A percentile compares a stretch with the other conserved stretches of the same genome.
Conservation (phyloP, 2,113 vertebrate genomes). For the Petroica traversi region DNA sequence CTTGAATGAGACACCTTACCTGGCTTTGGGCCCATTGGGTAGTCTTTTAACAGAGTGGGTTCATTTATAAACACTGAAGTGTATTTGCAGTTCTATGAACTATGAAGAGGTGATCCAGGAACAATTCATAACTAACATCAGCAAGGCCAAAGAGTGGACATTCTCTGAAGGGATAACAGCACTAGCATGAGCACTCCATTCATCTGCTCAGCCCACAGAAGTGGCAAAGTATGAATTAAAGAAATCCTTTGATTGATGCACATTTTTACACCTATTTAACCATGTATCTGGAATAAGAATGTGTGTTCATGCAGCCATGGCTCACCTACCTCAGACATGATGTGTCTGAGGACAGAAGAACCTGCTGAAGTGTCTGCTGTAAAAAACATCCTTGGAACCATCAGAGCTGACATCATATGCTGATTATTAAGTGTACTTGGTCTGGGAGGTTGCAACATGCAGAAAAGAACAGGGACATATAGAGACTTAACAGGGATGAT, state of each 20-base stretch:
- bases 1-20: not conserved
- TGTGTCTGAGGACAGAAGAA: not conserved
- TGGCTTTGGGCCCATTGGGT: not conserved
- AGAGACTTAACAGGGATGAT: not conserved
- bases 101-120: not conserved
- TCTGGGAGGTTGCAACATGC: not conserved
- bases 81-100: not conserved
- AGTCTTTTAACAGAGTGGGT: not conserved
- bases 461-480: not conserved
- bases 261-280: not conserved
- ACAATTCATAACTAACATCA: not conserved
- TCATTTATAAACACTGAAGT: not conserved
- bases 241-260: not conserved
- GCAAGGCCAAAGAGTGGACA: not conserved
- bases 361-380: not conserved
- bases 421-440: not conserved
- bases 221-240: not conserved
- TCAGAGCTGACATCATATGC: not conserved
- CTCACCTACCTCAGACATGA: not conserved
- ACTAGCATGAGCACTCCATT: accelerated
- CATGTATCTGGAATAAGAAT: not conserved
- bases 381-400: not conserved
- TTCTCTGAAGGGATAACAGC: not conserved
- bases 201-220: not conserved
- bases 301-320: not conserved